Evolutionary conservation across 2,888 invertebrate genomes (phyloP), one percentile per base, ranked within the genome.

Genomic region (Apamea epomidion): DNA sequence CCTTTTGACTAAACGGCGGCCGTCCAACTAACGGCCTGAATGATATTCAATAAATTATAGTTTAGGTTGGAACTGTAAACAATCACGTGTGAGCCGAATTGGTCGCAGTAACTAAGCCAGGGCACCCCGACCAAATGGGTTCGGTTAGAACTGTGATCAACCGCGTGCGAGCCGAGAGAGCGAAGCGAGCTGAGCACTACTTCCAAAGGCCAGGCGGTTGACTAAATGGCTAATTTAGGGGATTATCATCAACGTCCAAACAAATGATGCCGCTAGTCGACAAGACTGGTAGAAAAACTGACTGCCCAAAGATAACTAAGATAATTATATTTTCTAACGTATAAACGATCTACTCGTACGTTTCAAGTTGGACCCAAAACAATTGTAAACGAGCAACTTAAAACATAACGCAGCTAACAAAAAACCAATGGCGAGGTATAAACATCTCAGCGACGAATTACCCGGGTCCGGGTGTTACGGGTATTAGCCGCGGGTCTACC

Each of bases 361-460:
- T 14, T n/a, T 25, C 0, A 32, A 60, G 25, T 2, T 6, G 21
- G 1, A 4, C 16, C 7, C 4, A 25, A 6, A 29, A 51, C 6
- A 32, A 48, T 0, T 14, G 0, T 2, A 48, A 25, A 68, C 25
- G 0, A 54, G 21, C 18, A 71, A 70, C 65, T 4, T 1, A 8
- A n/a, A 58, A 60, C 37, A 42, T 64, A 78, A 68, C 7, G 25
- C 14, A 70, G 18, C 7, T 21, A 29, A 62, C 37, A 78, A 71
- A 71, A 81, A 74, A 54, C n/a, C 42, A 64, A 74, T 82, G n/a
- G 45, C 37, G 21, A 67, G 21, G 48, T 51, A 81, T 64, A 85
- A 85, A 85, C 78, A 82, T 84, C 85, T 84, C 82, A 70, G 64
- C 71, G 69, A 70, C 48, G 84, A 82, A 87, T 84, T 76, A 80